Percentiles rank a stretch among this genome's conserved stretches.
Conservation (phyloP, 2,888 invertebrate species). For the Seira ritae region DNA sequence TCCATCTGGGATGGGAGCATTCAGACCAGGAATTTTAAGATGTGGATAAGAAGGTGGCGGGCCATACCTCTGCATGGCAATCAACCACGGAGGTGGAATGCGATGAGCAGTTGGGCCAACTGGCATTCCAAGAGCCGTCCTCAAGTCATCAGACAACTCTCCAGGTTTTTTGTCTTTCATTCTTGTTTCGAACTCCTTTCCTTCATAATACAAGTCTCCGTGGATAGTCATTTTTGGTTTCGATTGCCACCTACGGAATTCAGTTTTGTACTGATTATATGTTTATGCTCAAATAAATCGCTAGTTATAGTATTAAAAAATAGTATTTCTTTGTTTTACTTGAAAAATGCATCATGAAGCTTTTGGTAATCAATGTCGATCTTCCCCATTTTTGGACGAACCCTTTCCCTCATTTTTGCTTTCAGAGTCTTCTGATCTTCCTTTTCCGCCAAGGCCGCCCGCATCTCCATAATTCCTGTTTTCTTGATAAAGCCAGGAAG, state of each 20-base stretch:
- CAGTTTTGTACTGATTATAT: no score
- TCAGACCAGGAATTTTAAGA: slow-evolving; percentile 97
- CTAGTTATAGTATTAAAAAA: no score
- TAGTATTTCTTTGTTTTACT: slow-evolving; percentile 78
- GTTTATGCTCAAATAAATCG: no score
- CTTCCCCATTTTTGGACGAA: slow-evolving; percentile 98
- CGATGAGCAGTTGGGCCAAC: slow-evolving; percentile 95
- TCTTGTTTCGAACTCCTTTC: slow-evolving; percentile 98
- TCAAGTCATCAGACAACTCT: slow-evolving; percentile 94
- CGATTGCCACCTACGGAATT: slow-evolving; percentile 90
- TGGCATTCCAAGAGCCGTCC: slow-evolving; percentile 99
- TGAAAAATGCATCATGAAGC: slow-evolving; percentile 99
- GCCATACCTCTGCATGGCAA: slow-evolving; percentile 98
- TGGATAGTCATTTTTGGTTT: slow-evolving; percentile 99
- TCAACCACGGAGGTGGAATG: slow-evolving; percentile 95
- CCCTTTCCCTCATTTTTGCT: slow-evolving; percentile 97
- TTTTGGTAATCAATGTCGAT: slow-evolving; percentile 99
- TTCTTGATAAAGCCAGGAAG: slow-evolving; percentile 98
- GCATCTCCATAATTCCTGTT: slow-evolving; percentile 99
- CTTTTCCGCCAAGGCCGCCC: slow-evolving; percentile 97
- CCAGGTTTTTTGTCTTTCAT: slow-evolving; percentile 99
- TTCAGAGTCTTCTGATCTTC: slow-evolving; percentile 96
- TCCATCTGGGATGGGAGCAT: slow-evolving; percentile 98
- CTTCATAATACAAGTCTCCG: slow-evolving; percentile 99
- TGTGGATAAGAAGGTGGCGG: slow-evolving; percentile 99